These are phyloP conservation scores for Greenwoodochromis staneri DNA, from an alignment of 2,113 vertebrate species.

Conservation along the genomic window DNA sequence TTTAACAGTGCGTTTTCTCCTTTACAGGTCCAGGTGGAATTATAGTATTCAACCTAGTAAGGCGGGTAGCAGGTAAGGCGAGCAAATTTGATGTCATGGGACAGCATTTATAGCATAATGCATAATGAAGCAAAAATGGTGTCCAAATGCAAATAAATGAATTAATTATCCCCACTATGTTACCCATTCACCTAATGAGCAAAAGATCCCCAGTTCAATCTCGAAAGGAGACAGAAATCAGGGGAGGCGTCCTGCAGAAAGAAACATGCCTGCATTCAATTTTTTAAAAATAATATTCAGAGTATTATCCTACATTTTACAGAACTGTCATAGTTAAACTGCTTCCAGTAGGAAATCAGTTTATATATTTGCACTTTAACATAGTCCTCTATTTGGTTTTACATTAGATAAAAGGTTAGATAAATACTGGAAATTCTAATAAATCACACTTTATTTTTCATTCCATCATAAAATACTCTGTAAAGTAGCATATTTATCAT, in stretches of 20 bases:
- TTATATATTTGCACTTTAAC: not conserved
- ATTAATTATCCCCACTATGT: not conserved
- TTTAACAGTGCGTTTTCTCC: not conserved
- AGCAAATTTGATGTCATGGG: not conserved
- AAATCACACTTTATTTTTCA: not conserved
- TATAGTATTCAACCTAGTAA: not conserved
- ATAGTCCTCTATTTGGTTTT: not conserved
- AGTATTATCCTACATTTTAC: not conserved
- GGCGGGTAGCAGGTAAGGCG: not conserved
- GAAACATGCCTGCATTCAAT: not conserved
- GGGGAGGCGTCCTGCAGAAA: not conserved
- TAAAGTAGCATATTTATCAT: not conserved
- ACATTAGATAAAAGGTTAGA: not conserved
- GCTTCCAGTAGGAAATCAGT: not conserved
- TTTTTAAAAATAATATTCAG: not conserved
- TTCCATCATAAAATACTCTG: not conserved
- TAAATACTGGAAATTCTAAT: not conserved
- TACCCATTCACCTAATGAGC: not conserved
- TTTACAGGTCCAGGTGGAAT: not conserved
- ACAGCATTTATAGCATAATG: not conserved
- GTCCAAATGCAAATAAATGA: accelerated
- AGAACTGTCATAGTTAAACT: not conserved
- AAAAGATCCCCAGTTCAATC: not conserved
- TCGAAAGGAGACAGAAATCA: not conserved
- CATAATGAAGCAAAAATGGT: not conserved